Evolutionary conservation across 1,140 invertebrate genomes (phyloP), one percentile per base, ranked within the genome.

Genomic region (Ips nitidus): DNA sequence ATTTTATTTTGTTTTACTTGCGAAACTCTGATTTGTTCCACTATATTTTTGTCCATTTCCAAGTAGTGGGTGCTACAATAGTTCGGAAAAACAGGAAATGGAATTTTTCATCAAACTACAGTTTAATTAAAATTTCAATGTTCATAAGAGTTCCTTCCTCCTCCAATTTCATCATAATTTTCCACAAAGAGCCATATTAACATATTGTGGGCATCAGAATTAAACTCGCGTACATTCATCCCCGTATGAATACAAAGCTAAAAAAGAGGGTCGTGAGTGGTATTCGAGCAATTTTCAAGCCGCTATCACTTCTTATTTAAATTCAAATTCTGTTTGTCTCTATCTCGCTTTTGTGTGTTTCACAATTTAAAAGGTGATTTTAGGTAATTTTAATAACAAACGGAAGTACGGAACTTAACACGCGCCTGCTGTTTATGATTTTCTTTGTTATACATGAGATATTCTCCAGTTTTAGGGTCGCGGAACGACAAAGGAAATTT

Each of bases 341-440:
- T 8, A 6, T 50, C 37, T 55, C 52, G 2, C 52, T 55, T 55
- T 37, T 36, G 37, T n/a, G 37, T 55, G 52, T 55, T 55, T 55
- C n/a, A 55, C 8, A 55, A 55, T 38, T 36, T 38, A 36, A 55
- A 55, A 55, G 52, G 52, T 22, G n/a, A 55, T 38, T 36, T 36
- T 55, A 55, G 45, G 52, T 55, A 55, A 55, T 55, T 55, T 36
- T 55, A 38, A 55, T 55, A 55, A 55, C 52, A 55, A 50, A 50
- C 45, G 22, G 45, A 22, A 22, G 22, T 22, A 22, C 22, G 22
- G 22, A 22, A 22, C 22, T 22, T 22, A 50, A 50, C 52, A 55
- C 37, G 52, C 37, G 52, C 37, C n/a, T 8, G 37, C 8, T 55
- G 52, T 55, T 55, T 55, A 55, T 50, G 45, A 22, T 50, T 50